A percentile compares a stretch with the other conserved stretches of the same genome.
These are phyloP conservation scores for Zygaena filipendulae DNA, from an alignment of 2,888 invertebrate species.

Conservation along the genomic window DNA sequence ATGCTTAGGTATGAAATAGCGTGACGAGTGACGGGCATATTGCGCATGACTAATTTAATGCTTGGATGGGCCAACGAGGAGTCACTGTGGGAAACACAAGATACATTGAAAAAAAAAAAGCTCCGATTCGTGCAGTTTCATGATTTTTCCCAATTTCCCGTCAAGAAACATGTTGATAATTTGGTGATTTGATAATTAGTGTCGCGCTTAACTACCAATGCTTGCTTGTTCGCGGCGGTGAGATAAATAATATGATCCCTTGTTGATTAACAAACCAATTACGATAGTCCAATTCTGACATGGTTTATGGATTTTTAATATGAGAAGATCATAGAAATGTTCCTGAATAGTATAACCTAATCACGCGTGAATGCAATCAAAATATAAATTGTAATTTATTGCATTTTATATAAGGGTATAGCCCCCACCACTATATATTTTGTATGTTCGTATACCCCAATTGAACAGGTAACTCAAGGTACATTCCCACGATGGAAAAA, in stretches of 20 bases:
- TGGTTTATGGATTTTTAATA: too few species aligned
- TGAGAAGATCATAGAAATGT: too few species aligned
- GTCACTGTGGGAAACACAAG: conserved; percentile 28
- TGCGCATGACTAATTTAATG: conserved; percentile 36
- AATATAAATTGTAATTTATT: conserved; percentile 61
- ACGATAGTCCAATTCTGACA: too few species aligned
- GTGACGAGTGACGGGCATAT: conserved; percentile 48
- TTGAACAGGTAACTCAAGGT: conserved; percentile 36
- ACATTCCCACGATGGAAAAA: conserved; percentile 53
- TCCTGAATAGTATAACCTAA: conserved; percentile 37
- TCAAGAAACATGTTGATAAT: too few species aligned
- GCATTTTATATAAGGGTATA: conserved; percentile 43
- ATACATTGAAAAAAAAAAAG: too few species aligned
- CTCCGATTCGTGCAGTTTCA: too few species aligned
- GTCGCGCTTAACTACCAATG: too few species aligned
- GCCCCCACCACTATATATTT: too few species aligned
- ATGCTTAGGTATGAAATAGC: conserved; percentile 36
- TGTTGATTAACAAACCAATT: too few species aligned
- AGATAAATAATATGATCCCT: too few species aligned
- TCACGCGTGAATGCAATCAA: conserved; percentile 44
- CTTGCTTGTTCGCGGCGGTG: conserved; percentile 1
- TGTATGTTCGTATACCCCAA: conserved; percentile 23
- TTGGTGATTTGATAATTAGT: too few species aligned
- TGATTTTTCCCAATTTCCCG: too few species aligned
- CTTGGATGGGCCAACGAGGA: conserved; percentile 27